Evolutionary conservation across 2,888 invertebrate genomes (phyloP).

Genomic region (Xestia xanthographa): DNA sequence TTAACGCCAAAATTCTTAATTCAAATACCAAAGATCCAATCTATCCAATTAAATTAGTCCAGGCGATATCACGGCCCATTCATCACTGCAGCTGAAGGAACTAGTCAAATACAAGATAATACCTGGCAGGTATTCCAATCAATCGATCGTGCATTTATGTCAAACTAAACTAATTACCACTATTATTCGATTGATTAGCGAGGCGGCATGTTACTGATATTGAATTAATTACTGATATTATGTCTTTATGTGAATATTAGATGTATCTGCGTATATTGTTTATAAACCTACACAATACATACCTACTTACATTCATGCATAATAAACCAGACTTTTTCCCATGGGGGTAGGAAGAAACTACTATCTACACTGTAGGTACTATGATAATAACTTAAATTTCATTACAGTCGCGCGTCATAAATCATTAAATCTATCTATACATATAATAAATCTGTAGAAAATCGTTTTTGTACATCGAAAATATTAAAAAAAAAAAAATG

Average conservation of each 20-base stretch:
- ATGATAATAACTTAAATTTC: too few relatives aligned
- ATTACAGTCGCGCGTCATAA: too few relatives aligned
- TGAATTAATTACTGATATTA: conserved; percentile 75
- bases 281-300: neutral
- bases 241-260: conserved; percentile 66
- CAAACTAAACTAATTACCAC: conserved; percentile 84
- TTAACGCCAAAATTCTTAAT: neutral
- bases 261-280: conserved; percentile 2
- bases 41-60: conserved; percentile 39
- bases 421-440: too few relatives aligned
- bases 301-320: neutral
- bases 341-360: too few relatives aligned
- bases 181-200: conserved; percentile 84
- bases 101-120: conserved; percentile 61
- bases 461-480: too few relatives aligned
- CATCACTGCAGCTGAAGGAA: conserved; percentile 28
- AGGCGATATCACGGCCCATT: conserved; percentile 24
- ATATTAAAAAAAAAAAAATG: too few relatives aligned
- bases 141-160: conserved; percentile 71
- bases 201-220: conserved; percentile 77
- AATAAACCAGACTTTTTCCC: neutral
- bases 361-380: too few relatives aligned
- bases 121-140: conserved; percentile 59
- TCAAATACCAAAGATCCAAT: conserved; percentile 18
- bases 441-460: too few relatives aligned